phyloP scores from a whole-genome alignment of 2,797 vertebrate genomes.

The Chelon labrosus region DNA sequence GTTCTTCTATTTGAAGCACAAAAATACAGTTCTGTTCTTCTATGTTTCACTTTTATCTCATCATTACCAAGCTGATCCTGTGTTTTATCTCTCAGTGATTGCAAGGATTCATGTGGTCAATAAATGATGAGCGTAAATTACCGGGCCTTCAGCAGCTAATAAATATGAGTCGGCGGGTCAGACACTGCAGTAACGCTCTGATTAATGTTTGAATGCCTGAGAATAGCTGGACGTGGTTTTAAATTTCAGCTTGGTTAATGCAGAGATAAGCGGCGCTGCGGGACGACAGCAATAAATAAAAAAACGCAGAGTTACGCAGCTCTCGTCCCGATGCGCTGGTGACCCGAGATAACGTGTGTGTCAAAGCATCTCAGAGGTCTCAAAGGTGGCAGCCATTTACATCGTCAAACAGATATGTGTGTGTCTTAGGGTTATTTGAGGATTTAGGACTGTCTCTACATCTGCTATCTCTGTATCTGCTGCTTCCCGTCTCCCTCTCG shows the following conservation, averaged over 20 bases:
- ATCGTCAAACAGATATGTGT: conserved; percentile 14
- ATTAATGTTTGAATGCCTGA: conserved; percentile 70
- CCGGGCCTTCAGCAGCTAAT: conserved; percentile 50
- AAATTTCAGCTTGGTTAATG: conserved; percentile 46
- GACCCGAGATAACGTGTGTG: conserved; percentile 39
- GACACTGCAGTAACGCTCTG: conserved; percentile 51
- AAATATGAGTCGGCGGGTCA: conserved; percentile 65
- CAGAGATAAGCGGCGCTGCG: conserved; percentile 42
- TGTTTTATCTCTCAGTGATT: conserved; percentile 43
- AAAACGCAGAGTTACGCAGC: background rate
- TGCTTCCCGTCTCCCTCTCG: conserved; percentile 13
- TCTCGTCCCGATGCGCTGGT: conserved; percentile 3
- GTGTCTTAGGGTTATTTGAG: conserved; percentile 6
- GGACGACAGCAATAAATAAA: conserved; percentile 37
- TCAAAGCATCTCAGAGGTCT: conserved; percentile 4
- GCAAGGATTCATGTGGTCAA: conserved; percentile 61
- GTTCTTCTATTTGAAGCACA: background rate
- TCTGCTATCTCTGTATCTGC: conserved; percentile 31
- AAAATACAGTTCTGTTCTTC: conserved; percentile 5
- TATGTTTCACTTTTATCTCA: conserved; percentile 22
- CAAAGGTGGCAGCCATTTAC: conserved; percentile 8
- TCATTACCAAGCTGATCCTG: conserved; percentile 6
- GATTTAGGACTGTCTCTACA: background rate
- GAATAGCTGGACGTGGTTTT: conserved; percentile 39
- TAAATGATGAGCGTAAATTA: conserved; percentile 75